phyloP scores from a whole-genome alignment of 1,140 invertebrate genomes.

The Drosophila nigrodunni region DNA sequence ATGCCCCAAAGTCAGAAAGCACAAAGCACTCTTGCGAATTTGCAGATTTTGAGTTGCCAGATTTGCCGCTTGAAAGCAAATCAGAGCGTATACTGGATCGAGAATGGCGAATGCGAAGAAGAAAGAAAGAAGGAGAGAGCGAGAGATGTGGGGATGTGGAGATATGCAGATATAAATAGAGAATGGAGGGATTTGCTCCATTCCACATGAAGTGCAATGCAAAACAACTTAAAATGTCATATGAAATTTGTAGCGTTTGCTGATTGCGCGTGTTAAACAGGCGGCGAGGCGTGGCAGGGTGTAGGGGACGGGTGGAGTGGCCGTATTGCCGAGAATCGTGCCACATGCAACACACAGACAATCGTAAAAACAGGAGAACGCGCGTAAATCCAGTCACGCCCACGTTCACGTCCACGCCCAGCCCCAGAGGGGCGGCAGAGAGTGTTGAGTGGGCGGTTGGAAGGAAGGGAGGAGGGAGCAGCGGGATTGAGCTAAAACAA shows the following conservation, averaged over 20 bases:
- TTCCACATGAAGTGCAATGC: conserved; percentile 54
- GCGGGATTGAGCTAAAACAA: conserved; percentile 47
- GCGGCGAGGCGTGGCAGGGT: conserved; percentile 9
- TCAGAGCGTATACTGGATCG: conserved; percentile 29
- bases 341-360: conserved; percentile 15
- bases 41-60: conserved; percentile 33
- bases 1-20: conserved; percentile 61
- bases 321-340: conserved; percentile 2
- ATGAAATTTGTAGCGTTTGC: conserved; percentile 79
- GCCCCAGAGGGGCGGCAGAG: background rate
- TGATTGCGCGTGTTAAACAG: conserved; percentile 80
- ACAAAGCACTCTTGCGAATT: conserved; percentile 59
- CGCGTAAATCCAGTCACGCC: conserved; percentile 78
- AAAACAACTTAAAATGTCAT: conserved; percentile 83
- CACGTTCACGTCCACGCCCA: conserved; percentile 16
- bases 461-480: too few relatives aligned
- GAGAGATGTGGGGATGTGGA: too few relatives aligned
- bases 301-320: too few relatives aligned
- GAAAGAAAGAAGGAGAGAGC: background rate
- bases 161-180: background rate
- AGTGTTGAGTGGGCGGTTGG: too few relatives aligned
- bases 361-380: conserved; percentile 34
- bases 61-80: conserved; percentile 41
- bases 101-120: background rate
- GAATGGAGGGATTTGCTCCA: conserved; percentile 6